Base-by-base conservation (phyloP, 2,888 invertebrate species). In the Chymomyza amoena region DNA sequence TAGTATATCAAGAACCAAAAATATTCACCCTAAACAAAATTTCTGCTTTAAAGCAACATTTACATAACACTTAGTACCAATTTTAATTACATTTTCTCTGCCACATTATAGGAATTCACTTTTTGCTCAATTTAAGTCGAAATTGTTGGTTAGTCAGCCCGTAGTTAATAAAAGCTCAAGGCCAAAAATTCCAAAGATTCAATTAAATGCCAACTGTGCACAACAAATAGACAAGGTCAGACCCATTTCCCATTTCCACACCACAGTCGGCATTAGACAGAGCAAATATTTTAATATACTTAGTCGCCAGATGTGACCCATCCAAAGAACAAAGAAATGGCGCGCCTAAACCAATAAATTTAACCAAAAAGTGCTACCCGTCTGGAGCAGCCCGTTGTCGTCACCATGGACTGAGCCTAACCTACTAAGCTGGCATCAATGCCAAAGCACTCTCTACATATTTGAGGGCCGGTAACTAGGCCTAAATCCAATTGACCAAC, bases 401-500 rank as follows among this genome's bases (percentile, higher is more conserved):
- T 67, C 62, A 67, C 16, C 56, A 56, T 61, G 6, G 50, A 7
- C 57, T 54, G n/a, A 62, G 16, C 54, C n/a, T n/a, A n/a, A n/a
- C n/a, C n/a, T n/a, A n/a, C 10, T 66, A 62, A 56, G 54, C 67
- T 50, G 61, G 7, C 60, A 18, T 32, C 52, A 18, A 18, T 18
- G 52, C 52, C 52, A 54, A 54, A 57, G 57, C 25, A 18, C 18
- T 13, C 32, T 32, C 6, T 9, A 1, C 32, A 32, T 32, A 32
- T 32, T 9, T 32, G 32, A 7, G 39, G 4, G 1, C 39, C 52
- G 54, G 61, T 51, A 61, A 13, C 52, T 50, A 59, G 18, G 32
- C 36, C 61, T 61, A 56, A 56, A 28, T 61, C 61, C 66, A 39
- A 61, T 67, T 61, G 61, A 56, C 15, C 56, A 16, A 28, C 67